Percentiles rank a stretch among this genome's conserved stretches.
Conservation (phyloP, 1,140 invertebrate species). For the Pomacea maculata region DNA sequence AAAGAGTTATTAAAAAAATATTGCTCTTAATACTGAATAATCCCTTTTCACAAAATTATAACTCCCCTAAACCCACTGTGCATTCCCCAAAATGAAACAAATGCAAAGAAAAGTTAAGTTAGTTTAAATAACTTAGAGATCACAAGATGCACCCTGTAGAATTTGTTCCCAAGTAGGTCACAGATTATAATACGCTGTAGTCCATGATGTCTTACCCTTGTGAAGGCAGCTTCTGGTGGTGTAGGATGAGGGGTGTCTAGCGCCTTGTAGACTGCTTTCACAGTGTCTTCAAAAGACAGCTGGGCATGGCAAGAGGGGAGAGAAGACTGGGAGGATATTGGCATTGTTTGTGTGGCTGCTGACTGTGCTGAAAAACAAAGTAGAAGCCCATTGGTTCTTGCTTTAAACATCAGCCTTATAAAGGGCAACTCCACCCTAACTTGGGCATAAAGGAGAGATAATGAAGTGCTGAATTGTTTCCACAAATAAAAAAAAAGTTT, state of each 20-base stretch:
- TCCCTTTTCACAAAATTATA: no score
- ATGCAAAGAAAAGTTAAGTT: no score
- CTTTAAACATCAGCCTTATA: no score
- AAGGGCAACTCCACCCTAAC: no score
- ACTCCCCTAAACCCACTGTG: background rate
- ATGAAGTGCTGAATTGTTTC: no score
- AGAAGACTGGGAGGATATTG: constrained; percentile 1
- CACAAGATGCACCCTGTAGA: background rate
- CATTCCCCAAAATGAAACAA: no score
- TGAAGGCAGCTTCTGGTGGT: constrained; percentile 14
- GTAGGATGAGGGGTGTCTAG: constrained; percentile 11
- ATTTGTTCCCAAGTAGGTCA: no score
- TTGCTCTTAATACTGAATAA: background rate
- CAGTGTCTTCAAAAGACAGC: constrained; percentile 36
- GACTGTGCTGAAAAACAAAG: constrained; percentile 22
- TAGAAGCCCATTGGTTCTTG: background rate
- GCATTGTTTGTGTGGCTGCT: constrained; percentile 35
- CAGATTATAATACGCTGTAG: background rate
- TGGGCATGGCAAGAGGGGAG: constrained; percentile 40
- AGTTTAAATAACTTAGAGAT: no score
- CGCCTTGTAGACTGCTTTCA: constrained; percentile 30
- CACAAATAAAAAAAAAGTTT: no score
- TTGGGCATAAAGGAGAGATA: no score
- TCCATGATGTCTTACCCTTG: constrained; percentile 14
- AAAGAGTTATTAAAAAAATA: background rate